phyloP scores from a whole-genome alignment of 2,113 vertebrate genomes.

The Hiodon alosoides region DNA sequence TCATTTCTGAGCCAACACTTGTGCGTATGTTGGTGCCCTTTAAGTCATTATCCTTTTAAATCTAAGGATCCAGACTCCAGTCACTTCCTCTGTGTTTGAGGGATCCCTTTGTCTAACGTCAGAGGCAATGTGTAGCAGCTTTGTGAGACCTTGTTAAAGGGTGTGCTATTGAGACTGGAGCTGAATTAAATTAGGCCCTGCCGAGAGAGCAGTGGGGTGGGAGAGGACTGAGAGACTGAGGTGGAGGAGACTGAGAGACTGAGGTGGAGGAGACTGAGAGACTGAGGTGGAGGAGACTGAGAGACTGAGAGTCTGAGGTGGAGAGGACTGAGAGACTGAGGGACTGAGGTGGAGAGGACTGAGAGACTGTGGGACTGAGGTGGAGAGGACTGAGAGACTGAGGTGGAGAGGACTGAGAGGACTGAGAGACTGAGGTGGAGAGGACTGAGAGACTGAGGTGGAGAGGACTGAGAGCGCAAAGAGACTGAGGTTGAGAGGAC shows the following conservation, averaged over 20 bases:
- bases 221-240: background rate
- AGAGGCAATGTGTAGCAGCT: background rate
- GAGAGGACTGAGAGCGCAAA: background rate
- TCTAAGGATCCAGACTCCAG: background rate
- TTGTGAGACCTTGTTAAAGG: slow-evolving; percentile 6
- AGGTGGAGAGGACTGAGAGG: too few species aligned
- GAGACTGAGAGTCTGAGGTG: background rate
- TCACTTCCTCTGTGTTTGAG: background rate
- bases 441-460: too few species aligned
- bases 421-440: too few species aligned
- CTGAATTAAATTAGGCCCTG: slow-evolving; percentile 5
- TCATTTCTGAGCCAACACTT: background rate
- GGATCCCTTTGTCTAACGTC: background rate
- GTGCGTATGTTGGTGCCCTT: background rate
- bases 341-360: too few species aligned
- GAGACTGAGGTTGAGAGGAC: background rate
- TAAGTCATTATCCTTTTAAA: background rate
- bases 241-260: too few species aligned
- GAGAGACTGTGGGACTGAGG: too few species aligned
- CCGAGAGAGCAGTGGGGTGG: background rate
- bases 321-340: too few species aligned
- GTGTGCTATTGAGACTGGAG: background rate
- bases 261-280: too few species aligned
- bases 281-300: too few species aligned
- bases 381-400: too few species aligned